These are phyloP conservation scores for Alectura lathami DNA, from an alignment of 2,113 vertebrate species.

Conservation along the genomic window DNA sequence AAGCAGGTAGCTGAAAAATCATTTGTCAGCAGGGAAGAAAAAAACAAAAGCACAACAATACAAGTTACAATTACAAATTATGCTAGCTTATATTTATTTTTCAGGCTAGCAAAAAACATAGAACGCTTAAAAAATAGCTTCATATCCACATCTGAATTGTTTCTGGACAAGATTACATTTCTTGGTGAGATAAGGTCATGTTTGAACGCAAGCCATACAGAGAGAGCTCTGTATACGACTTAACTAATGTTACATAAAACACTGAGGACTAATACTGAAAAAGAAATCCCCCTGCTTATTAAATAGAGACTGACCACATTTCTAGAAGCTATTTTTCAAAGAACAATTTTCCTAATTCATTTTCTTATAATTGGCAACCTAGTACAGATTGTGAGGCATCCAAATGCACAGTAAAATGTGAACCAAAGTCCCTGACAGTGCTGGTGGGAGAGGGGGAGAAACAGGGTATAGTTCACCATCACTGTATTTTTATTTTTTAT, in stretches of 20 bases:
- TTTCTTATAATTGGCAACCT: not conserved
- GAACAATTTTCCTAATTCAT: not conserved
- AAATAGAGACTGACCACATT: not conserved
- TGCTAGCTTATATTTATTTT: not conserved
- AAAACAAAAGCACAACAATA: not conserved
- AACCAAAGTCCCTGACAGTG: not conserved
- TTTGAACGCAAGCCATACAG: not conserved
- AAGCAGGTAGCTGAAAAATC: not conserved
- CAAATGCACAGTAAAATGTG: not conserved
- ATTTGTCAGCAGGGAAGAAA: not conserved
- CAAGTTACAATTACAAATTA: not conserved
- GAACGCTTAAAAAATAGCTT: not conserved
- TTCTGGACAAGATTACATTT: not conserved
- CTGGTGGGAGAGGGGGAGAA: not conserved
- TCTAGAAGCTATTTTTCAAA: not conserved
- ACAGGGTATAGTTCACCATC: accelerated
- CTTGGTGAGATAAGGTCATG: not conserved
- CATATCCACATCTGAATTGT: not conserved
- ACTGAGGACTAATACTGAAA: not conserved
- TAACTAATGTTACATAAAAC: not conserved
- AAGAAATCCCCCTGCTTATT: not conserved
- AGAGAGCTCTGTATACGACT: not conserved
- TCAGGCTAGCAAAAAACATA: not conserved
- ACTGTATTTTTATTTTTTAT: not conserved
- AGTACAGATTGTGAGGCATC: not conserved